Percentiles rank a stretch among this genome's conserved stretches.
Conservation (phyloP, 2,888 invertebrate genomes). For the Stegana nigrithorax region DNA sequence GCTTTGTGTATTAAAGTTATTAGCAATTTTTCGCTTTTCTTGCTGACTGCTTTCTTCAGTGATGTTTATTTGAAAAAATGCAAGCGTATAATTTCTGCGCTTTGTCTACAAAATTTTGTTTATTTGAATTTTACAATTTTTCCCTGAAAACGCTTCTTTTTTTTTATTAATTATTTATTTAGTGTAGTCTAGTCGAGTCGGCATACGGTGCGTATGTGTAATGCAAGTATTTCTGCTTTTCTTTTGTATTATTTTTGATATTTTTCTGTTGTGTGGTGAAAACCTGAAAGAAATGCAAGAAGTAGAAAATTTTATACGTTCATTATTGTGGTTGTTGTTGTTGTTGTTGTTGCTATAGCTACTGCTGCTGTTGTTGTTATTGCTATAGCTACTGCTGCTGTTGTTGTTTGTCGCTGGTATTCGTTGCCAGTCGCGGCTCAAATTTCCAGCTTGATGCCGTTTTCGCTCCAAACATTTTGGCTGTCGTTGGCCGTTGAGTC, state of each 20-base stretch:
- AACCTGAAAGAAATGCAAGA: constrained; percentile 43
- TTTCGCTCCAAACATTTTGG: no score
- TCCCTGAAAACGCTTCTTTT: no score
- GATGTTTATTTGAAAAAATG: constrained; percentile 43
- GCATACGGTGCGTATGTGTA: constrained; percentile 53
- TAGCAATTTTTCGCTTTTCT: constrained; percentile 48
- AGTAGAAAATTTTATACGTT: constrained; percentile 38
- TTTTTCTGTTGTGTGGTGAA: constrained; percentile 39
- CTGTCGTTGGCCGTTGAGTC: no score
- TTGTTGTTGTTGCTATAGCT: no score
- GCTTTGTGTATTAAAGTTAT: constrained; percentile 39
- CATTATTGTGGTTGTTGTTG: neutral
- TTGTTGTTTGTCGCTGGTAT: neutral
- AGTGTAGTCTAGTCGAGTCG: no score
- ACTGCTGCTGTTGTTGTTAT: constrained; percentile 32
- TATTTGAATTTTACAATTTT: no score
- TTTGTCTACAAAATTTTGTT: no score
- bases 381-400: constrained; percentile 6
- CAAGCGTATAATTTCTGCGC: no score
- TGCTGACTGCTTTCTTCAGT: constrained; percentile 48
- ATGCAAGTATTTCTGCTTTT: neutral
- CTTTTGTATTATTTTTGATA: constrained; percentile 36
- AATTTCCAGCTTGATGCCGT: constrained; percentile 13
- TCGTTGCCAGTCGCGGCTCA: constrained; percentile 7
- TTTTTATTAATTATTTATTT: neutral